Conservation (phyloP, 2,888 invertebrate species). For the Lymantria dispar region DNA sequence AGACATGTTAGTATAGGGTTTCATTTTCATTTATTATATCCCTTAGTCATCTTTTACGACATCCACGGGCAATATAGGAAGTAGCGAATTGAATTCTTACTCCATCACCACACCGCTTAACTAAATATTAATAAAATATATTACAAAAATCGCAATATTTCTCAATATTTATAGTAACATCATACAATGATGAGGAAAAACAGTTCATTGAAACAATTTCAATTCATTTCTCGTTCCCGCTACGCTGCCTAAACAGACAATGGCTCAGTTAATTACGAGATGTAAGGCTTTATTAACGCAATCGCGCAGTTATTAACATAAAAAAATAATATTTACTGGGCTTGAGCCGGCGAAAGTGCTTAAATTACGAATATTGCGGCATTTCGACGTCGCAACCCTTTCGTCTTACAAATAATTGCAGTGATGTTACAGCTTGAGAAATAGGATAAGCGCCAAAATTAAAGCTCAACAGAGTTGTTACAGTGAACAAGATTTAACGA, state of each 20-base stretch:
- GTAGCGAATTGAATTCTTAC: too few relatives aligned
- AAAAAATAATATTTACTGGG: conserved; percentile 81
- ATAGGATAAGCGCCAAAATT: conserved; percentile 73
- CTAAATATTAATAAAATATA: too few relatives aligned
- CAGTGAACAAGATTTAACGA: conserved; percentile 55
- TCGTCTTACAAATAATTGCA: conserved; percentile 76
- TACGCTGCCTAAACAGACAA: conserved; percentile 66
- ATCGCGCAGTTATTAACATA: conserved; percentile 79
- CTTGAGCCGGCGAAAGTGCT: conserved; percentile 61
- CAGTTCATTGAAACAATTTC: conserved; percentile 54
- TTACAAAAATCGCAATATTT: neutral
- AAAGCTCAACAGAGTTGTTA: conserved; percentile 69
- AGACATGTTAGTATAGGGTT: too few relatives aligned
- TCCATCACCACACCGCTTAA: too few relatives aligned
- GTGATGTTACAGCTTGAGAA: conserved; percentile 68
- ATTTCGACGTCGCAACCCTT: conserved; percentile 74
- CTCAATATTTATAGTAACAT: conserved; percentile 11
- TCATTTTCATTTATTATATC: too few relatives aligned
- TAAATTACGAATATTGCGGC: conserved; percentile 79
- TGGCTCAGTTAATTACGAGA: conserved; percentile 73
- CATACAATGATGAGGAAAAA: conserved; percentile 35
- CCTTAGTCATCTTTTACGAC: too few relatives aligned
- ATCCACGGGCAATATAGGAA: too few relatives aligned
- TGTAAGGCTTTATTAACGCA: conserved; percentile 81
- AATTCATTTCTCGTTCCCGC: conserved; percentile 58